A percentile compares a stretch with the other conserved stretches of the same genome.
These are phyloP conservation scores for Drosophila sproati DNA, from an alignment of 1,140 invertebrate species.

Conservation along the genomic window DNA sequence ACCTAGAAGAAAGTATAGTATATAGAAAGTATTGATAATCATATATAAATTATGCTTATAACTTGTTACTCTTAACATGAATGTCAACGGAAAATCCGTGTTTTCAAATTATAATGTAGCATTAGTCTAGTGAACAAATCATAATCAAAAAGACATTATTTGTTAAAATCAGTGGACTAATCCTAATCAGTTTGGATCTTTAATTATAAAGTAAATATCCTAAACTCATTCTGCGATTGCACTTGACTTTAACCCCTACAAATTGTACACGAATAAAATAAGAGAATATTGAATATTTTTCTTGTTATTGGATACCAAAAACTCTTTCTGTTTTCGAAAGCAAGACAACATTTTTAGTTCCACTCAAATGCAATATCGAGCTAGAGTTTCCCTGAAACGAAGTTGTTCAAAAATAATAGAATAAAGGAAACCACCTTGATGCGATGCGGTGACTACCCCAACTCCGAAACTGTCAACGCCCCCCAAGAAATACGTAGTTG, in stretches of 20 bases:
- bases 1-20: too few relatives aligned
- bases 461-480: conserved; percentile 49
- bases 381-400: conserved; percentile 22
- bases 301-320: conserved; percentile 34
- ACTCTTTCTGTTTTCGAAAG: neutral
- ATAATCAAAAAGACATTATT: too few relatives aligned
- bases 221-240: neutral
- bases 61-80: too few relatives aligned
- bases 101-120: too few relatives aligned
- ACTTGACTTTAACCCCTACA: neutral
- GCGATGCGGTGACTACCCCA: conserved; percentile 19
- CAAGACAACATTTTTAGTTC: conserved; percentile 24
- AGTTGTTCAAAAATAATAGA: neutral
- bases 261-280: neutral
- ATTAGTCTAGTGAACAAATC: too few relatives aligned
- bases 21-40: too few relatives aligned
- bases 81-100: too few relatives aligned
- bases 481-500: conserved; percentile 12
- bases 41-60: too few relatives aligned
- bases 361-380: conserved; percentile 12
- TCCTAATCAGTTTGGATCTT: too few relatives aligned
- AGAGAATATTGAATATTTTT: neutral
- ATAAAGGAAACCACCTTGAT: conserved; percentile 8
- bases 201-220: too few relatives aligned
- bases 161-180: too few relatives aligned